Evolutionary conservation across 2,888 invertebrate genomes (phyloP), one percentile per base, ranked within the genome.

Genomic region (Parelbella ahira): DNA sequence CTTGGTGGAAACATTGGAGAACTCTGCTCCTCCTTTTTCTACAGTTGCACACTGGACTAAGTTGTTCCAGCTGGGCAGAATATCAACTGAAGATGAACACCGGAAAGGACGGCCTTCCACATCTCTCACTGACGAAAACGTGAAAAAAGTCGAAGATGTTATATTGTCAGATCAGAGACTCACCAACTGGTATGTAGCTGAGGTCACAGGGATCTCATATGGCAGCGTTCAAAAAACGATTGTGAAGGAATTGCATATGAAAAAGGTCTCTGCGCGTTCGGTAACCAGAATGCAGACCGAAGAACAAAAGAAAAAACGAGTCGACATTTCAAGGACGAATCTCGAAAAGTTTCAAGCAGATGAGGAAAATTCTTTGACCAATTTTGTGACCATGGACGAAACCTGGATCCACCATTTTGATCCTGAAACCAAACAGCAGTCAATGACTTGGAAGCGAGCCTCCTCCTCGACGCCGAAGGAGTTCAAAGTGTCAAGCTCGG

Each of bases 201-300:
- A 52, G 45, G 34, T 49, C 42, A 49, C 39, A 45, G 44, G 46
- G 30, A 44, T 48, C 43, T 50, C 48, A 47, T 47, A 44, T 49
- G 50, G 46, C 23, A 54, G 47, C 13, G 18, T 48, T 42, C 45
- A 50, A 51, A 48, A 37, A 34, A 50, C 46, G 23, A 9, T 47
- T 28, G 7, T 36, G 4, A 44, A 49, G 11, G 38, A 49, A 47
- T 25, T 48, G 45, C 28, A 51, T 41, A 51, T 41, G 49, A 49
- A 32, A 44, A 53, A 25, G 4, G 45, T 46, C 37, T 49, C 45
- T 20, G 39, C 39, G 36, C 39, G 3, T 5, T 20, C 4, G 20
- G 20, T 6, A 6, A 3, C 3, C 4, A 20, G 6, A 3, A 20
- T 20, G 20, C 6, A 5, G 6, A 20, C 20, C 36, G 49, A 50